Percentiles rank a stretch among this genome's conserved stretches.
These are phyloP conservation scores for Charina bottae DNA, from an alignment of 2,113 vertebrate genomes.

Conservation along the genomic window DNA sequence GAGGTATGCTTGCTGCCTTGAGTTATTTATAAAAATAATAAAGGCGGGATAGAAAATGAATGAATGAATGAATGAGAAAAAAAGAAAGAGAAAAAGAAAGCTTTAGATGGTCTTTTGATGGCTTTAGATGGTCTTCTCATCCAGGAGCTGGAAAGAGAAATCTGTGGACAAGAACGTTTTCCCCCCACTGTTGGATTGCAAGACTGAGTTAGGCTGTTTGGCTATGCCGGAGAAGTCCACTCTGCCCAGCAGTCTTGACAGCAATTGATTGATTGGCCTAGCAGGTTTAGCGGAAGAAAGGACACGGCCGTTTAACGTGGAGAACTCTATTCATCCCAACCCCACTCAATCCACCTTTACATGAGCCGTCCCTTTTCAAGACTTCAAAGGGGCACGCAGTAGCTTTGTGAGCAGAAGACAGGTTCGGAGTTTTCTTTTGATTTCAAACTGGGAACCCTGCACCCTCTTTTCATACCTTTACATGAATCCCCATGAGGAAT, in stretches of 20 bases:
- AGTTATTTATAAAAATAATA: no score
- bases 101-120: no score
- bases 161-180: not conserved
- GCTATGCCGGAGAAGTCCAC: not conserved
- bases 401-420: not conserved
- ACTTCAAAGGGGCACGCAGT: not conserved
- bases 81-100: no score
- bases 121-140: no score
- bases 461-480: not conserved
- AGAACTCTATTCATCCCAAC: not conserved
- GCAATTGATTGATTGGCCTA: not conserved
- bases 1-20: no score
- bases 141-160: not conserved
- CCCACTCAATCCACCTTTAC: not conserved
- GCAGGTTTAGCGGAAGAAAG: not conserved
- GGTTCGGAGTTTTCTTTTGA: not conserved
- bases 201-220: not conserved
- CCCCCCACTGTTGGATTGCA: not conserved
- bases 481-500: not conserved
- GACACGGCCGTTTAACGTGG: not conserved
- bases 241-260: not conserved
- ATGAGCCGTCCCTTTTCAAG: not conserved
- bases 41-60: no score
- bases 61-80: no score
- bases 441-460: not conserved